Base-by-base conservation (phyloP, 2,888 invertebrate genomes). In the Trichacis sp. region DNA sequence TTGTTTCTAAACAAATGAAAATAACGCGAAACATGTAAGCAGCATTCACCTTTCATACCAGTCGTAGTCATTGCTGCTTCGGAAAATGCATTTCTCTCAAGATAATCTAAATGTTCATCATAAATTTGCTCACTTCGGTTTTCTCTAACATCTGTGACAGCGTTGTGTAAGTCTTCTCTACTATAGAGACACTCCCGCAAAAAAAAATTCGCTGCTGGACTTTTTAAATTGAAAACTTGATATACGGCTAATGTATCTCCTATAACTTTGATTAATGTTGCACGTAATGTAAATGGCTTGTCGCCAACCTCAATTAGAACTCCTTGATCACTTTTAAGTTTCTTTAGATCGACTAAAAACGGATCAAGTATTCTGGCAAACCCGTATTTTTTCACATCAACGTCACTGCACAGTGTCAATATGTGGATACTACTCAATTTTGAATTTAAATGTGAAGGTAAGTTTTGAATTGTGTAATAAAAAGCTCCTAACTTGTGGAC, bases 401-500 rank as follows among this genome's bases (percentile, higher is more conserved):
- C 63, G 30, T 64, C 58, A 15, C 19, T 48, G 50, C 58, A 64
- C 18, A 68, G 12, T 6, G 36, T n/a, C 5, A 68, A 45, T 15
- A 65, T 42, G 38, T 68, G 65, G 18, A 71, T 71, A 43, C 50
- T 56, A 46, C 53, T 54, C 5, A 70, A 30, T 12, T 64, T 30
- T 1, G 67, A 68, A 50, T 71, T 70, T 36, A 69, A 43, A 14
- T 66, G 56, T 1, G 19, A 1, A 8, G 69, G 72, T 11, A 72
- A 51, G 43, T 72, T 69, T 19, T 59, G 49, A 29, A 70, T 61
- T 29, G 36, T 20, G 14, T 51, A 65, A 42, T 69, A 68, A 50
- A 70, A 68, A n/a, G 15, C 42, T 11, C 64, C 67, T 19, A 72
- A 40, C 53, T 71, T 72, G 20, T 69, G 72, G 1, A 72, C 42